Conservation (phyloP, 2,888 invertebrate genomes). For the Chymomyza procnemis region DNA sequence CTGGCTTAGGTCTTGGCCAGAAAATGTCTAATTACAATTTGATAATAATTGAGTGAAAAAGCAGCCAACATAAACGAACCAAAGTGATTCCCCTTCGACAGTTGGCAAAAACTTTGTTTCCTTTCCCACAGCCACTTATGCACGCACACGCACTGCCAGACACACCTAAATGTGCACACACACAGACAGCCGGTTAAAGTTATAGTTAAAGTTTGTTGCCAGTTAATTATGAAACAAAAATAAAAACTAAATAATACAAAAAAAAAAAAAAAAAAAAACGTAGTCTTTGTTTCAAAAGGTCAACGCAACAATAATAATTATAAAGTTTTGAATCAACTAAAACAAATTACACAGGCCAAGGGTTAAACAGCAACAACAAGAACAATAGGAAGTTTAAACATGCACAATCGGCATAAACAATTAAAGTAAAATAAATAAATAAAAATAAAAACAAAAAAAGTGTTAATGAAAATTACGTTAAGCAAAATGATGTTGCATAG, state of each 20-base stretch:
- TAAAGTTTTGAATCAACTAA: conserved; percentile 59
- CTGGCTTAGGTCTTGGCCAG: neutral
- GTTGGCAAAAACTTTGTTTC: neutral
- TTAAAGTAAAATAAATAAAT: neutral
- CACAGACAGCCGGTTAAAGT: neutral
- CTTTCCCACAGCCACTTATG: neutral
- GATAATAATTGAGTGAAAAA: neutral
- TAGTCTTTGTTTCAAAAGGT: conserved; percentile 35
- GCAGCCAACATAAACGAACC: neutral
- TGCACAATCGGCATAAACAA: neutral
- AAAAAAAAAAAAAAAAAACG: neutral
- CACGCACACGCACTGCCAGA: too few relatives aligned
- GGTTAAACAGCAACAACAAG: conserved; percentile 5
- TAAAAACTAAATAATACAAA: neutral
- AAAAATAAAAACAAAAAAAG: neutral
- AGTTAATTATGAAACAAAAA: conserved; percentile 3
- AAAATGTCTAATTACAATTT: neutral
- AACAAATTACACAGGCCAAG: conserved; percentile 45
- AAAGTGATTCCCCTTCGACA: neutral
- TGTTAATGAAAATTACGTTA: neutral
- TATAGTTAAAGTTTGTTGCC: neutral
- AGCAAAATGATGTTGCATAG: conserved; percentile 1
- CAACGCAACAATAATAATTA: conserved; percentile 57
- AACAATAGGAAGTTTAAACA: neutral
- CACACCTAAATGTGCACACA: neutral